Conservation (phyloP, 1,140 invertebrate genomes). For the Sitobion miscanthi region DNA sequence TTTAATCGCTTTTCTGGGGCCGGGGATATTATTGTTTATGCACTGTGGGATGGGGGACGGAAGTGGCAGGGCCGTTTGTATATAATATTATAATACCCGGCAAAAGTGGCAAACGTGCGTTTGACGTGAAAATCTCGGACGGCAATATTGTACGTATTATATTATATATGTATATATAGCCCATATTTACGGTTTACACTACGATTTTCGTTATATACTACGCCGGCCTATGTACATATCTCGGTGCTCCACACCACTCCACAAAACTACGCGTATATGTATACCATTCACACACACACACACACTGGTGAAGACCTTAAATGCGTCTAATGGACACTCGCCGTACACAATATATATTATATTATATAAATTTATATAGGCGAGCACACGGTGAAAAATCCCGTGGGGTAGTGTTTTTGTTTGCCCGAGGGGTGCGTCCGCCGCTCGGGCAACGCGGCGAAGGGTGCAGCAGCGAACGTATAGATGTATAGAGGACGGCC, state of each 20-base stretch:
- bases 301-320: constrained; percentile 35
- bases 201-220: constrained; percentile 8
- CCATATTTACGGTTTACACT: not conserved
- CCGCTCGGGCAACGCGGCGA: not conserved
- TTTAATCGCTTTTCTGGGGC: constrained; percentile 41
- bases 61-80: not conserved
- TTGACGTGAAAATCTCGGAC: constrained; percentile 55
- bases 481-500: not conserved
- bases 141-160: not conserved
- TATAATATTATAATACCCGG: not conserved
- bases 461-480: not conserved
- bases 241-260: constrained; percentile 25
- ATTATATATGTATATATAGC: not conserved
- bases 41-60: too few relatives aligned
- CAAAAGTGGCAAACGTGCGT: constrained; percentile 53
- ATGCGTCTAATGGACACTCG: constrained; percentile 53
- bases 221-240: not conserved
- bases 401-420: constrained; percentile 52
- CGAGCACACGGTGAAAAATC: constrained; percentile 37
- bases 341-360: not conserved
- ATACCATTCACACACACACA: not conserved
- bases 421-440: constrained; percentile 53
- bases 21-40: constrained; percentile 24
- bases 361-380: not conserved
- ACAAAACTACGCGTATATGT: not conserved